A percentile compares a stretch with the other conserved stretches of the same genome.
phyloP scores from a whole-genome alignment of 2,888 invertebrate genomes.

The Poecilobothrus nobilitatus region DNA sequence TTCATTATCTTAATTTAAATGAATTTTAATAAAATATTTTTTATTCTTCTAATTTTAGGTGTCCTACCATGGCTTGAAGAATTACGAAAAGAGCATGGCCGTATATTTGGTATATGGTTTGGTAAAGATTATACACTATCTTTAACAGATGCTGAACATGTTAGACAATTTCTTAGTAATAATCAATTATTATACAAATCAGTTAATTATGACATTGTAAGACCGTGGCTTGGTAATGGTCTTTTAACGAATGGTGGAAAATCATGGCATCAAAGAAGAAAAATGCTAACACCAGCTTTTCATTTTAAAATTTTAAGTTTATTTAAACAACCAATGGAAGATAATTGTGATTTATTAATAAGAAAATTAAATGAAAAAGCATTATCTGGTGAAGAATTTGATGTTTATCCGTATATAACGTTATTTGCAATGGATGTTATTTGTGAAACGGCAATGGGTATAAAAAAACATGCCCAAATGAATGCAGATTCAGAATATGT shows the following conservation, averaged over 20 bases:
- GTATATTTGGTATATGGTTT: slow-evolving; percentile 38
- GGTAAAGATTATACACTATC: slow-evolving; percentile 38
- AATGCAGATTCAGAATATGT: slow-evolving; percentile 62
- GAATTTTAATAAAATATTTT: too few relatives aligned
- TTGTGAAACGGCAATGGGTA: slow-evolving; percentile 72
- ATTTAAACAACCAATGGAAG: slow-evolving; percentile 62
- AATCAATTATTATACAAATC: slow-evolving; percentile 35
- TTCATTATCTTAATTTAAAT: too few relatives aligned
- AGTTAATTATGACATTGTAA: slow-evolving; percentile 29
- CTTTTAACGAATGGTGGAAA: slow-evolving; percentile 38
- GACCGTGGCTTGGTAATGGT: slow-evolving; percentile 39
- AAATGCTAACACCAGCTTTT: slow-evolving; percentile 68
- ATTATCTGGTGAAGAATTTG: slow-evolving; percentile 43
- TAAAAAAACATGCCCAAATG: slow-evolving; percentile 60
- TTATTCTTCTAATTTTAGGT: neutral
- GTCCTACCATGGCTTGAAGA: slow-evolving; percentile 34
- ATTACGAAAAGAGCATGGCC: slow-evolving; percentile 31
- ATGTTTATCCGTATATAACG: slow-evolving; percentile 52
- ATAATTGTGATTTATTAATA: slow-evolving; percentile 52
- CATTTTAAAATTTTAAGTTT: slow-evolving; percentile 70
- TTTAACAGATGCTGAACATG: slow-evolving; percentile 36
- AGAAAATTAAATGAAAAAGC: slow-evolving; percentile 39
- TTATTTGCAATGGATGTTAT: slow-evolving; percentile 40
- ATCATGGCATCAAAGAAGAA: slow-evolving; percentile 61
- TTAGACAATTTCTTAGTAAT: slow-evolving; percentile 32